Percentiles rank a stretch among this genome's conserved stretches.
Conservation (phyloP, 2,797 vertebrate species). For the Anolis apletophallus region DNA sequence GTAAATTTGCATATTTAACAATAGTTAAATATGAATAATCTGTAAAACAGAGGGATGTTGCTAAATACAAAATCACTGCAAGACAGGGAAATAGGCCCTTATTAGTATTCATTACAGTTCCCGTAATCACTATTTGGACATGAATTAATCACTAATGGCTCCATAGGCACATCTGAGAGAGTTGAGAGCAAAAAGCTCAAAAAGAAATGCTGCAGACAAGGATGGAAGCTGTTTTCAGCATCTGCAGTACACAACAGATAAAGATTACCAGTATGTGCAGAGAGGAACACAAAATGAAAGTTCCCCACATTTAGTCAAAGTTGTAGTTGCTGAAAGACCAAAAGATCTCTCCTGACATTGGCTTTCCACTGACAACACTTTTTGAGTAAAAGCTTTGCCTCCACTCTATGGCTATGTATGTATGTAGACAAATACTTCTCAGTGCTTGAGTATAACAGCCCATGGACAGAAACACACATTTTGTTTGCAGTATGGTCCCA, state of each 20-base stretch:
- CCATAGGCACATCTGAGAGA: background rate
- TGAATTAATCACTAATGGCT: background rate
- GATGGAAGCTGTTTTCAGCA: background rate
- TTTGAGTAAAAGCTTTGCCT: background rate
- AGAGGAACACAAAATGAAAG: background rate
- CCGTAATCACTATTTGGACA: conserved; percentile 18
- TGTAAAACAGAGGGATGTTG: background rate
- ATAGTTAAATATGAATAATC: conserved; percentile 17
- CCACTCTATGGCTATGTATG: background rate
- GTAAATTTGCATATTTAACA: conserved; percentile 40
- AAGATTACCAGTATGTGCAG: background rate
- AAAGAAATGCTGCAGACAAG: background rate
- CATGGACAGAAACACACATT: background rate
- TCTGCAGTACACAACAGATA: background rate
- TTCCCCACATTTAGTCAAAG: background rate
- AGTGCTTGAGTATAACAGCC: background rate
- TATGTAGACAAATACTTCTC: background rate
- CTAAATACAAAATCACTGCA: conserved; percentile 9
- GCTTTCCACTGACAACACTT: background rate
- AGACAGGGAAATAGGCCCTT: background rate
- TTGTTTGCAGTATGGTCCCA: background rate
- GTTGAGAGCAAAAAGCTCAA: background rate
- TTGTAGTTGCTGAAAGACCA: background rate
- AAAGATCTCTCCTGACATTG: background rate
- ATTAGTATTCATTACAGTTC: conserved; percentile 19